Percentiles rank a stretch among this genome's conserved stretches.
phyloP scores from a whole-genome alignment of 2,888 invertebrate species.

The Caenorhabditis becei region DNA sequence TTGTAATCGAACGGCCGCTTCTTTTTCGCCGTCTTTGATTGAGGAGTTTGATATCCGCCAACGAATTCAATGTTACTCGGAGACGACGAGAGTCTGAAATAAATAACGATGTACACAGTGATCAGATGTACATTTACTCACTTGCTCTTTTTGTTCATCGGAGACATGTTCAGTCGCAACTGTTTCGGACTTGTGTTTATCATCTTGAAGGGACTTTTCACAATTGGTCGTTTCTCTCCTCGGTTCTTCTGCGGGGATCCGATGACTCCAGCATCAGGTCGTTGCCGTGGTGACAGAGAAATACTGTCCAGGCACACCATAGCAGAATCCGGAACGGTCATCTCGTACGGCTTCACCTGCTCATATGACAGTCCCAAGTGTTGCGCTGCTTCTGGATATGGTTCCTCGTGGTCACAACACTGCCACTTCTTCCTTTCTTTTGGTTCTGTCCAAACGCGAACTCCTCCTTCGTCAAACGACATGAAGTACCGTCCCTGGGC shows the following conservation, averaged over 20 bases:
- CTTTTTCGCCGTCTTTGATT: conserved; percentile 8
- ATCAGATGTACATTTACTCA: conserved; percentile 11
- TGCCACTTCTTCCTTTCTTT: conserved; percentile 35
- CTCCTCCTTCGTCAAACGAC: conserved; percentile 51
- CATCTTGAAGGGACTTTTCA: conserved; percentile 28
- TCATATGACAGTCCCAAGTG: conserved; percentile 43
- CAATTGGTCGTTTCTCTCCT: conserved; percentile 41
- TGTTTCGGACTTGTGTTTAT: conserved; percentile 27
- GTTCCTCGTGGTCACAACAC: conserved; percentile 32
- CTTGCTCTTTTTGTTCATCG: conserved; percentile 49
- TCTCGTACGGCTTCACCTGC: conserved; percentile 18
- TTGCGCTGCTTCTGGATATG: not conserved
- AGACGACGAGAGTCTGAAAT: conserved; percentile 28
- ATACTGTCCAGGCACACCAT: conserved; percentile 48
- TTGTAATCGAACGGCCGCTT: conserved; percentile 38
- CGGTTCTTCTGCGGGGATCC: conserved; percentile 40
- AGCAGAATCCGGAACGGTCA: conserved; percentile 39
- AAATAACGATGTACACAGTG: not conserved
- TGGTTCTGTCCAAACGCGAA: conserved; percentile 55
- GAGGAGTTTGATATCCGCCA: conserved; percentile 30
- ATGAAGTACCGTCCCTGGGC: conserved; percentile 46
- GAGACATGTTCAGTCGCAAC: conserved; percentile 23
- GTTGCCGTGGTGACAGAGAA: conserved; percentile 25
- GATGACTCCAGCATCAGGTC: conserved; percentile 19
- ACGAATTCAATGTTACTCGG: conserved; percentile 1